Conservation (phyloP, 1,140 invertebrate species). For the Pollicipes pollicipes region DNA sequence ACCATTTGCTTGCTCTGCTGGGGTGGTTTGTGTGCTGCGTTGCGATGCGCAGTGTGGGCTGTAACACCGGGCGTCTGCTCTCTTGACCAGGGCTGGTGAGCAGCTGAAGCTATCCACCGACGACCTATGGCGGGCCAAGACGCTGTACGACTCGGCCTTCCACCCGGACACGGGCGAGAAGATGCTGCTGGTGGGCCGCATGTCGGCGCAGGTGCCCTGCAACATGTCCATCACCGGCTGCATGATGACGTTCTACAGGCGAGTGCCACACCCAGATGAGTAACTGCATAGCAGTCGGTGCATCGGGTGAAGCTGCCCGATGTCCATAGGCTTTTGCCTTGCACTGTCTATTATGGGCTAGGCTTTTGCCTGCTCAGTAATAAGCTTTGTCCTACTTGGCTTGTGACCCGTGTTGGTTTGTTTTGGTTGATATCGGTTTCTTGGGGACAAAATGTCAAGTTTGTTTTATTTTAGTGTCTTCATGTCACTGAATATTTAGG, state of each 20-base stretch:
- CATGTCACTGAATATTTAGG: too few species aligned
- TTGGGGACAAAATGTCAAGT: too few species aligned
- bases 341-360: too few species aligned
- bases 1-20: neutral
- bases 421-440: too few species aligned
- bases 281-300: too few species aligned
- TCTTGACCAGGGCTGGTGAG: constrained; percentile 42
- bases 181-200: constrained; percentile 88
- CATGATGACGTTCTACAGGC: constrained; percentile 97
- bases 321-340: too few species aligned
- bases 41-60: constrained; percentile 9
- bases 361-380: too few species aligned
- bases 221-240: constrained; percentile 92
- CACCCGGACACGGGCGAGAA: constrained; percentile 96
- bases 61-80: constrained; percentile 10
- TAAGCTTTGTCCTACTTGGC: too few species aligned
- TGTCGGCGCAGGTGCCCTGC: constrained; percentile 96
- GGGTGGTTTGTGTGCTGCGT: constrained; percentile 2
- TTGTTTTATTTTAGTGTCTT: too few species aligned
- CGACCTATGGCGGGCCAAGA: constrained; percentile 78
- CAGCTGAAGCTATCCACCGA: constrained; percentile 51
- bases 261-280: constrained; percentile 20
- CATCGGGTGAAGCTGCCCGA: too few species aligned
- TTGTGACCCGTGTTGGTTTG: too few species aligned
- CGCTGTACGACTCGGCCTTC: constrained; percentile 91